Evolutionary conservation across 2,113 vertebrate species (phyloP), one percentile per base, ranked within the genome.

Genomic region (Callorhinus ursinus): DNA sequence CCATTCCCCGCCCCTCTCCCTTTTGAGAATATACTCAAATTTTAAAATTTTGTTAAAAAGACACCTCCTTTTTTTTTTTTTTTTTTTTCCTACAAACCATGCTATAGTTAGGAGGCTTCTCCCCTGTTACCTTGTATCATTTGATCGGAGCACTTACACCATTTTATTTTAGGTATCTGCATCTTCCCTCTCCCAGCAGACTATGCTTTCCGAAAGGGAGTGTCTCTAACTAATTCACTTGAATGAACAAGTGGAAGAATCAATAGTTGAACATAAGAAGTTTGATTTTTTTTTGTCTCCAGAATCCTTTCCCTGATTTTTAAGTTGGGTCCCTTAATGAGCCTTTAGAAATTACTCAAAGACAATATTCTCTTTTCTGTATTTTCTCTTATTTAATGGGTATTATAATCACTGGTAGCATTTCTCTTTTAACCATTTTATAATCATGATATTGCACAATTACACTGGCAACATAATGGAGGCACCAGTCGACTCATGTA

Each of bases 11-110:
- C 1, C 21, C 16, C 51, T 63, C 39, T 39, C 28, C 31, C 57
- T 84, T 15, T 1, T 11, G 4, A 18, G 24, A 22, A 53, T 51
- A 1, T 9, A 18, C 24, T n/a, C 63, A 15, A 21, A 53, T 65
- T n/a, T 26, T 3, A 21, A 49, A 51, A 26, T 7, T 31, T 53
- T 33, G 5, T 24, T 33, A 19, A 53, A 65, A n/a, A 76, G 7
- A 24, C 33, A 4, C 21, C 26, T 49, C 55, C 49, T 19, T 28
- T 4, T 36, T 36, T 36, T 36, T 36, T n/a, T 1, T 31, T 36
- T 2, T 8, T 5, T 14, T 14, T 6, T 18, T 0, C 19, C 24
- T 22, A 3, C 24, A 16, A 2, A 18, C 39, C 6, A 1, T 18
- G 42, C 14, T 26, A 6, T 53, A 51, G 2, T 28, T 4, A 15